Base-by-base conservation (phyloP, 1,140 invertebrate species). In the Solenopsis fugax region DNA sequence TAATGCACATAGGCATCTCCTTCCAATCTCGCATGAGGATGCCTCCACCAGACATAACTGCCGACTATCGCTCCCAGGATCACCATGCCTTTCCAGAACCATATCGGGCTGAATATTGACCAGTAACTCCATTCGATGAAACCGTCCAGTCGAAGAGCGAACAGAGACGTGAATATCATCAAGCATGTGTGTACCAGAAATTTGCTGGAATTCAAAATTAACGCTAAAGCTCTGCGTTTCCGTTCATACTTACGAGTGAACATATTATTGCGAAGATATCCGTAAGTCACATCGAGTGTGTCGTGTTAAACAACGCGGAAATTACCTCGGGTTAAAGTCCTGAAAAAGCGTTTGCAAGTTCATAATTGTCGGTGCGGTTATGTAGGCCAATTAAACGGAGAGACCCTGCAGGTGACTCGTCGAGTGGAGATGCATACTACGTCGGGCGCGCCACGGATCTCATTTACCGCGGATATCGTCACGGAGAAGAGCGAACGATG, bases 1-100 rank as follows among this genome's bases (percentile, higher is more conserved):
- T 99, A 99, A 94, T 99, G 99, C 21, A 99, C 97, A 95, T 99
- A 99, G 37, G 98, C 98, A 96, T 99, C 98, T 88, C 98, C 98
- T 96, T 99, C 99, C 77, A 98, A 95, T 93, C 99, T 98, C 0
- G 94, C 93, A 92, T 99, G 98, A 54, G 99, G 98, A 96, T 99
- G 98, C 92, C 97, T 96, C 97, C 98, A 98, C 98, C 98, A 99
- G 5, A 99, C 97, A 93, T 98, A 98, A 91, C 98, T 98, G 45
- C 98, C 99, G 54, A 99, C 96, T 73, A 97, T 96, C 60, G 98
- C 98, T 86, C 99, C 99, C 69, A 97, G 93, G 56, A 99, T 97
- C 21, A 99, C 98, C 92, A 99, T 96, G 85, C 97, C 96, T 95
- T 99, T 99, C 99, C 99, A 99, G 87, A 99, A 97, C 98, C 98